A percentile compares a stretch with the other conserved stretches of the same genome.
Evolutionary conservation across 1,140 invertebrate genomes (phyloP).

Genomic region (Hetaerina americana): DNA sequence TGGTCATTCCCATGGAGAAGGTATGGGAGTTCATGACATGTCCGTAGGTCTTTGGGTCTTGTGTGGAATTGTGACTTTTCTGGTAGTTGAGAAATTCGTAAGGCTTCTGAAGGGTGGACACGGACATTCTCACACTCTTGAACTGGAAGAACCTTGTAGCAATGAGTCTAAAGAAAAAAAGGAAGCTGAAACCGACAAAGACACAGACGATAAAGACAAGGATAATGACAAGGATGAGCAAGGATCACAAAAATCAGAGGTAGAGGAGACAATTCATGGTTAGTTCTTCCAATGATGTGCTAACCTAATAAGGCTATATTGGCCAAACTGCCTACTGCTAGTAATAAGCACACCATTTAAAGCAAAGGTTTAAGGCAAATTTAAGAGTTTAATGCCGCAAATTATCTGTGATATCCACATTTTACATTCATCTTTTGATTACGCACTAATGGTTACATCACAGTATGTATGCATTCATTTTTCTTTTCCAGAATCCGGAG

Average conservation of each 20-base stretch:
- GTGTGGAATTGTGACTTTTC: conserved; percentile 79
- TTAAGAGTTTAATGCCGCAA: too few relatives aligned
- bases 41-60: conserved; percentile 81
- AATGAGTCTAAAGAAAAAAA: conserved; percentile 18
- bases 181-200: conserved; percentile 16
- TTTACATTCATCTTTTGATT: too few relatives aligned
- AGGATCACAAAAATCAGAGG: conserved; percentile 23
- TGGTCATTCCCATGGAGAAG: conserved; percentile 29
- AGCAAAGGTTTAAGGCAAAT: too few relatives aligned
- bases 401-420: too few relatives aligned
- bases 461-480: too few relatives aligned
- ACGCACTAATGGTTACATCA: too few relatives aligned
- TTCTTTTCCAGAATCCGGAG: conserved; percentile 25
- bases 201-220: conserved; percentile 14
- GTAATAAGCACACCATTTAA: too few relatives aligned
- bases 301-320: background rate
- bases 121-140: conserved; percentile 42
- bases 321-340: background rate
- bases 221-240: conserved; percentile 34
- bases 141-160: conserved; percentile 20
- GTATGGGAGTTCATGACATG: conserved; percentile 51
- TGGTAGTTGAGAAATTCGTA: conserved; percentile 87
- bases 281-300: background rate
- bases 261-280: conserved; percentile 23
- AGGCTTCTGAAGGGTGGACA: conserved; percentile 74